These are phyloP conservation scores for Semotilus atromaculatus DNA, from an alignment of 2,797 vertebrate species.

Conservation along the genomic window DNA sequence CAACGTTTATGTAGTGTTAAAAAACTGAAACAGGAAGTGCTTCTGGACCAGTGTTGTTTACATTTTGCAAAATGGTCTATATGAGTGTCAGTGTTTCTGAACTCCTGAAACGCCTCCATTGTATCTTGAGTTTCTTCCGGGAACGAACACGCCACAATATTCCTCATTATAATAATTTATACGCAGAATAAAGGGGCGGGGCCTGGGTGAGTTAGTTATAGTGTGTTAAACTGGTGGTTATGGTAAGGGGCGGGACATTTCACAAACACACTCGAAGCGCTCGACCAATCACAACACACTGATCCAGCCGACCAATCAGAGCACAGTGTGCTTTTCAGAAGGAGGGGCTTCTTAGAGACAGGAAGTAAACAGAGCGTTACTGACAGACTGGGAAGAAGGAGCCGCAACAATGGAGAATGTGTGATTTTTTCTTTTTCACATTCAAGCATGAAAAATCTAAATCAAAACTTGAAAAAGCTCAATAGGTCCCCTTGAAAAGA, in stretches of 20 bases:
- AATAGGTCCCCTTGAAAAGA: not conserved
- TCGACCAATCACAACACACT: not conserved
- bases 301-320: not conserved
- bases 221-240: not conserved
- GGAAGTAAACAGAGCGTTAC: not conserved
- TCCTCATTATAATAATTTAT: not conserved
- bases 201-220: not conserved
- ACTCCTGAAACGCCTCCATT: not conserved
- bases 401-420: not conserved
- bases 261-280: not conserved
- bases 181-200: not conserved
- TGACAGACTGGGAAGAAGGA: not conserved
- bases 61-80: too few species aligned
- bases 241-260: not conserved
- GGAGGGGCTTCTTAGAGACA: not conserved
- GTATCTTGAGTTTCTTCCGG: not conserved
- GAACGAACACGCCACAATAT: not conserved
- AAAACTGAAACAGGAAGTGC: too few species aligned
- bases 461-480: not conserved
- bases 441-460: not conserved
- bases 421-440: not conserved
- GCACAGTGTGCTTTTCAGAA: not conserved
- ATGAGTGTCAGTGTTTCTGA: not conserved
- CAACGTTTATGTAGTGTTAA: too few species aligned
- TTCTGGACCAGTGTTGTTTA: too few species aligned